These are phyloP conservation scores for Arremon brunneinucha DNA, from an alignment of 2,797 vertebrate genomes.

Conservation along the genomic window DNA sequence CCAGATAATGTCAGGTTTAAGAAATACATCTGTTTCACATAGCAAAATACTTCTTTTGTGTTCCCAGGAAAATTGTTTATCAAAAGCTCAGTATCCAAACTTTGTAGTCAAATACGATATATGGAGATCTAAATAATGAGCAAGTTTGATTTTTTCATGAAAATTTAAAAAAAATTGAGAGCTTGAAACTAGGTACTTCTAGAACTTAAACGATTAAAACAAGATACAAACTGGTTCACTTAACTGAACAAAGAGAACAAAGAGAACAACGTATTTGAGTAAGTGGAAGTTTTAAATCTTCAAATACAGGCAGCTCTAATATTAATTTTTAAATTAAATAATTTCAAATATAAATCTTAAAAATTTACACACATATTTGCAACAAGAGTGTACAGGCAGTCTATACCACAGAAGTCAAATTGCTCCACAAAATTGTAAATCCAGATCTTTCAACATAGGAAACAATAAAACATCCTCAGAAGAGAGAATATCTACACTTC, in stretches of 20 bases:
- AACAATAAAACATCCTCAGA: not conserved
- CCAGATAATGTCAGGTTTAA: not conserved
- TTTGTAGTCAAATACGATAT: not conserved
- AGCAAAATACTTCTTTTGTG: not conserved
- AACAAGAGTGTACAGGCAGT: not conserved
- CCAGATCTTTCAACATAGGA: not conserved
- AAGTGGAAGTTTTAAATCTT: not conserved
- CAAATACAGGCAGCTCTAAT: not conserved
- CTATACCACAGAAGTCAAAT: not conserved
- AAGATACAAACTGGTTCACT: not conserved
- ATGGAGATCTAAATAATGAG: not conserved
- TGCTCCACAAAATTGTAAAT: not conserved
- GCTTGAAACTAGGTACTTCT: not conserved
- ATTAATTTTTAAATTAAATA: not conserved
- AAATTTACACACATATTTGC: not conserved
- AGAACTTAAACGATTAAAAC: not conserved
- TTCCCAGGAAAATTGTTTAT: not conserved
- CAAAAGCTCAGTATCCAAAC: not conserved
- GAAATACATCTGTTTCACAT: not conserved
- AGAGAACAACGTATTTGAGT: not conserved
- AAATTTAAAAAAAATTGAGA: not conserved
- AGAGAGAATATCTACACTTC: not conserved
- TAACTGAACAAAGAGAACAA: not conserved
- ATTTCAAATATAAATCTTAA: not conserved
- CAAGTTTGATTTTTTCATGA: not conserved